Conservation (phyloP, 1,140 invertebrate species). For the Meloidogyne chitwoodi region DNA sequence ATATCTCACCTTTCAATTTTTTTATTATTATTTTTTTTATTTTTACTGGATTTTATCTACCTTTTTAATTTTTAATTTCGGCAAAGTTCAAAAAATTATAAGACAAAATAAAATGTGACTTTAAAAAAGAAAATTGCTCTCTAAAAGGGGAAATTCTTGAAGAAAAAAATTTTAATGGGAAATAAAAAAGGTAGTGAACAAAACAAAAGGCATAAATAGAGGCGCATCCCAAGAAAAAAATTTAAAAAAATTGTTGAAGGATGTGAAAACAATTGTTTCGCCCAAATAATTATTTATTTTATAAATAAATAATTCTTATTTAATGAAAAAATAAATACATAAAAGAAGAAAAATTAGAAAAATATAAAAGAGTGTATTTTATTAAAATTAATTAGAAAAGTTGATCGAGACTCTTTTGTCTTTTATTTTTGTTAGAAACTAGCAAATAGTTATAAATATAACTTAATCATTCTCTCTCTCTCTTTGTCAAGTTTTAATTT, state of each 20-base stretch:
- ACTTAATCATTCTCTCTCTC: too few relatives aligned
- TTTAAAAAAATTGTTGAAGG: not conserved
- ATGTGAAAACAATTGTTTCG: not conserved
- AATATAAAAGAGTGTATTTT: not conserved
- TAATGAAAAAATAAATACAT: not conserved
- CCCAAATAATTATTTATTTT: not conserved
- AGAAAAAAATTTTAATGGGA: not conserved
- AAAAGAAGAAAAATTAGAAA: not conserved
- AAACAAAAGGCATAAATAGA: not conserved
- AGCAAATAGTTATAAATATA: too few relatives aligned
- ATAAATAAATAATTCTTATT: not conserved
- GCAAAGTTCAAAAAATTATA: not conserved
- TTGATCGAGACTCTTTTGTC: too few relatives aligned
- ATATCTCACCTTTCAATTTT: not conserved
- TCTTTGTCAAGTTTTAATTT: too few relatives aligned
- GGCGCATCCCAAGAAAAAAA: not conserved
- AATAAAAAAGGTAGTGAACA: not conserved
- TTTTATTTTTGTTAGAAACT: too few relatives aligned
- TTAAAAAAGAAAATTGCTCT: not conserved
- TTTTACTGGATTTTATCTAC: not conserved
- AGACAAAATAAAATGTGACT: not conserved
- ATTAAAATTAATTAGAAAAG: too few relatives aligned
- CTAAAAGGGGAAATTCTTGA: not conserved
- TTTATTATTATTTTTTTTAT: not conserved
- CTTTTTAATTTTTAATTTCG: not conserved